Base-by-base conservation (phyloP, 2,797 vertebrate species). In the Sus cebifrons region DNA sequence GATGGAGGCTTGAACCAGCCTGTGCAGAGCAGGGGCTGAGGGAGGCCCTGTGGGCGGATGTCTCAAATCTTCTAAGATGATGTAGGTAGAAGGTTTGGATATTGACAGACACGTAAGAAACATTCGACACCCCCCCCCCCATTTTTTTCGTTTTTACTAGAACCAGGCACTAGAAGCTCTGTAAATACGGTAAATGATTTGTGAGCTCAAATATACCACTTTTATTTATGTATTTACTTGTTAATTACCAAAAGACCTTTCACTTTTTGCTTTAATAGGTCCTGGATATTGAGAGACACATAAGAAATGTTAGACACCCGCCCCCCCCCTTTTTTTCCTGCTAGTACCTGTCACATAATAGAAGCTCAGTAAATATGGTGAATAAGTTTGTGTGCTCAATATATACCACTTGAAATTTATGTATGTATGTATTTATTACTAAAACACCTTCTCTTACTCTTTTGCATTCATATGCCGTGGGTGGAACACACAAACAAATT, bases 1-100 rank as follows among this genome's bases (percentile, higher is more conserved):
- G 15, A 58, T 2, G 0, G 18, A 36, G 29, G n/a, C 17, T 3
- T 9, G 15, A 86, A 7, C 29, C 52, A 54, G 62, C 62, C 20
- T 49, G 11, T 17, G 36, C 21, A 29, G 21, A 74, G 36, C 27
- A 23, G 75, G 60, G 21, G 18, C 36, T 60, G 65, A 40, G 68
- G n/a, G 23, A 29, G 62, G 15, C 40, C 14, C 0, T 0, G 74
- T 7, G 32, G 18, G 29, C 12, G 11, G 54, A 20, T 0, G 3
- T 54, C 77, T 77, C n/a, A 4, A 9, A 58, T 52, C n/a, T 23
- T 11, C 54, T 5, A 8, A 54, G 93, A 32, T 29, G 84, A n/a
- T 21, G 5, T 16, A 12, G 68, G 77, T 15, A 36, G 40, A 60
- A 62, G 5, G 17, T 16, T 15, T 49, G 12, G 29, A 6, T 32